Base-by-base conservation (phyloP, 2,888 invertebrate genomes). In the Erebia palarica region DNA sequence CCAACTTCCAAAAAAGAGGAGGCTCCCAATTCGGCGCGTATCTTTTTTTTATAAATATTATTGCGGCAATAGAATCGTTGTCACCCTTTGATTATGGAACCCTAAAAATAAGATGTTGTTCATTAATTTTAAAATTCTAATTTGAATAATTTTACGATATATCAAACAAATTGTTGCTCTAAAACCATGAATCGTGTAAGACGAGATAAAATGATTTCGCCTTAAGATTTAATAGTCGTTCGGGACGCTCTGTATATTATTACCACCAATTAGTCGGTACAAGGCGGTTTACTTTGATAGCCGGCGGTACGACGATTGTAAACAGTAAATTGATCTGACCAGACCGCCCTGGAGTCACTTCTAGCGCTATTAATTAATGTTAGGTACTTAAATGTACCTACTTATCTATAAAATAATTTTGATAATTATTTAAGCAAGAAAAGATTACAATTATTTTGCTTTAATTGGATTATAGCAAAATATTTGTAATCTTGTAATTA, bases 281-380 rank as follows among this genome's bases (percentile, higher is more conserved):
- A 78, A 76, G 76, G 84, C 87, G 90, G 87, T 79, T 82, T 81
- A 82, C 90, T 92, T 92, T 92, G 92, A 91, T 86, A 85, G 83
- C 81, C 83, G 81, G 80, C 82, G 84, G 86, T 68, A 59, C 72
- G 70, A 68, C 53, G 65, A 69, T 82, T 87, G 87, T 90, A 87
- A 90, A 90, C 86, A 89, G 87, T 88, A 91, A 92, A 91, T 90
- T 90, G 90, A 91, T 89, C 86, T 80, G 78, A 76, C 75, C 78
- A 77, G 87, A 88, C 90, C 90, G 87, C 91, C 90, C 82, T 77
- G 83, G 76, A 81, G 73, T 69, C 69, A 69, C 69, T 49, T 61
- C 73, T 69, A 69, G 65, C 73, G 59, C 72, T n/a, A n/a, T n/a
- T n/a, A n/a, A n/a, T n/a, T n/a, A n/a, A n/a, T n/a, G n/a, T n/a